Evolutionary conservation across 2,797 vertebrate species (phyloP).

Genomic region (Sorex maritimensis): DNA sequence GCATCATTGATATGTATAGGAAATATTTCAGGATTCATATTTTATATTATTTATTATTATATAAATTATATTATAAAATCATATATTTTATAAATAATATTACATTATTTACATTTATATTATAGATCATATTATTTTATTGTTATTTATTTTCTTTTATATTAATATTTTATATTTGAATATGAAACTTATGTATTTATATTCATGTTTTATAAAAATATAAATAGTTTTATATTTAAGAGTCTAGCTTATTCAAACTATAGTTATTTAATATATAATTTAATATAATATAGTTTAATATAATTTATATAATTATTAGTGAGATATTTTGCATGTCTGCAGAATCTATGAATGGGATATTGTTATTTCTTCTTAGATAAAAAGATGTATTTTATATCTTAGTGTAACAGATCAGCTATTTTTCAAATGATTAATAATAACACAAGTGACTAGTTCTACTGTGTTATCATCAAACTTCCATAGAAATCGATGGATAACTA

Average conservation of each 20-base stretch:
- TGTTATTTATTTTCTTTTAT: too few species aligned
- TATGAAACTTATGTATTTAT: too few species aligned
- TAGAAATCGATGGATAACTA: not conserved
- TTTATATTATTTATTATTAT: too few species aligned
- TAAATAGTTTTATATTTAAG: not conserved
- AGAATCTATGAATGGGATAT: not conserved
- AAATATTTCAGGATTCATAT: not conserved
- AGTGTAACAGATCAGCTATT: not conserved
- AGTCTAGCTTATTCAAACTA: not conserved
- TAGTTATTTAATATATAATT: not conserved
- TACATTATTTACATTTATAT: too few species aligned
- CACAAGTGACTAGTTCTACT: not conserved
- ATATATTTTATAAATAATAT: too few species aligned
- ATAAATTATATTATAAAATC: too few species aligned
- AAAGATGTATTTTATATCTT: not conserved
- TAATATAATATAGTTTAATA: not conserved
- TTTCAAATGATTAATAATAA: not conserved
- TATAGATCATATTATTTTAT: too few species aligned
- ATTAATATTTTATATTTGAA: too few species aligned
- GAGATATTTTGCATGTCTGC: not conserved
- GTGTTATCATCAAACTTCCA: not conserved
- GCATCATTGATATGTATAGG: not conserved
- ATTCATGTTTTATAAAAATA: too few species aligned
- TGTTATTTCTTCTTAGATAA: not conserved
- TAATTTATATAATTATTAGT: not conserved